Base-by-base conservation (phyloP, 2,113 vertebrate genomes). In the Thalassarche chlororhynchos region DNA sequence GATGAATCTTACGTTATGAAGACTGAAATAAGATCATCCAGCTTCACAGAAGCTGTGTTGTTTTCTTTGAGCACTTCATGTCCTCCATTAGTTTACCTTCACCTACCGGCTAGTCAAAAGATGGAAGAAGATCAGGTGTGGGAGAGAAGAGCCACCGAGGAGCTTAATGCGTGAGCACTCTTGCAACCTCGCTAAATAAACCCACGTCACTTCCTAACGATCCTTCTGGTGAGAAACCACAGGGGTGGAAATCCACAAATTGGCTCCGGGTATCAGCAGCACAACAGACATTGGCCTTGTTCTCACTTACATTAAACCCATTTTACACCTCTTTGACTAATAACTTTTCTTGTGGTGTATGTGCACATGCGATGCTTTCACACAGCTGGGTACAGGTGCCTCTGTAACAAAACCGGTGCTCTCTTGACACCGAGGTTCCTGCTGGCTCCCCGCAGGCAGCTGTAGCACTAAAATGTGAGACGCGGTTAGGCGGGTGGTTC, bases 401-500 rank as follows among this genome's bases (percentile, higher is more conserved):
- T 58, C 18, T 14, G 1, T 5, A 2, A 32, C 11, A 5, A 13
- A 72, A 20, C 21, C 5, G 1, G 18, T 9, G 40, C 51, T 10
- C 25, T 25, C 32, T 16, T 17, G 66, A 11, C 8, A 5, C 14
- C 0, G 0, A 6, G 49, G 60, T 19, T 12, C 17, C 80, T 26
- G 36, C 55, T 51, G 1, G 4, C 44, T 23, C 21, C 54, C 12
- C 6, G 71, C 11, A 26, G 64, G 61, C 51, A 31, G 32, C 46
- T 24, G 36, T 21, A 52, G 66, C 58, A 0, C 44, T 28, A 2
- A 10, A 25, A 16, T 2, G 17, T 4, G 82, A 14, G n/a, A 1
- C 0, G 2, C 23, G 2, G 32, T 12, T 19, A 0, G 51, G 40
- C 0, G 14, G 19, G 13, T 12, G 46, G 4, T 5, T 46, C 42